These are phyloP conservation scores for Stichodactyla mertensii DNA, from an alignment of 64 coral and sea anemone species.

Conservation along the genomic window DNA sequence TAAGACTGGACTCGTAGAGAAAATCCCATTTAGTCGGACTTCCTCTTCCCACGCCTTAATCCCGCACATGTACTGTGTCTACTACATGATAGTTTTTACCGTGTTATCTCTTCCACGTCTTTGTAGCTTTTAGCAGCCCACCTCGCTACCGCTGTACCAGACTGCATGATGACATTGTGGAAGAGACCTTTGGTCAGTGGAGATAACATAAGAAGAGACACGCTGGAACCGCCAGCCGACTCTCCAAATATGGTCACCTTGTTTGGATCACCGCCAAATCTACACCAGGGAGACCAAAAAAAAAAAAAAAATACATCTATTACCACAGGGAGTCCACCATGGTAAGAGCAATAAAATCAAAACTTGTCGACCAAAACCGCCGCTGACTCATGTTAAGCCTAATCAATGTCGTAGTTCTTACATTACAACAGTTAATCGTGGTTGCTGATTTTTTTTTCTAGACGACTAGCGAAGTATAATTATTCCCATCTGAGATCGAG, in stretches of 20 bases:
- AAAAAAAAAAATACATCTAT: no score
- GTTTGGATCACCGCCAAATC: constrained; percentile 44
- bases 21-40: no score
- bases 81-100: constrained; percentile 8
- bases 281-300: not conserved
- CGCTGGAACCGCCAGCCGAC: constrained; percentile 24
- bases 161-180: constrained; percentile 32
- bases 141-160: constrained; percentile 31
- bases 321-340: no score
- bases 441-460: no score
- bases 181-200: constrained; percentile 38
- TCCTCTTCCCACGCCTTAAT: no score
- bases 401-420: no score
- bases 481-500: no score
- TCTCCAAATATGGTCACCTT: constrained; percentile 51
- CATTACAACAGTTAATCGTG: no score
- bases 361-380: constrained; percentile 1
- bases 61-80: not conserved
- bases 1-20: no score
- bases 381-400: not conserved
- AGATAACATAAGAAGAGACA: constrained; percentile 52
- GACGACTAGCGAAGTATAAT: no score
- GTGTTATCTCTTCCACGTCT: not conserved
- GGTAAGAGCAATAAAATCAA: no score
- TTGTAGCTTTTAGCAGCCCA: constrained; percentile 33